Evolutionary conservation across 2,888 invertebrate species (phyloP).

Genomic region (Agonopterix alstromeriana): DNA sequence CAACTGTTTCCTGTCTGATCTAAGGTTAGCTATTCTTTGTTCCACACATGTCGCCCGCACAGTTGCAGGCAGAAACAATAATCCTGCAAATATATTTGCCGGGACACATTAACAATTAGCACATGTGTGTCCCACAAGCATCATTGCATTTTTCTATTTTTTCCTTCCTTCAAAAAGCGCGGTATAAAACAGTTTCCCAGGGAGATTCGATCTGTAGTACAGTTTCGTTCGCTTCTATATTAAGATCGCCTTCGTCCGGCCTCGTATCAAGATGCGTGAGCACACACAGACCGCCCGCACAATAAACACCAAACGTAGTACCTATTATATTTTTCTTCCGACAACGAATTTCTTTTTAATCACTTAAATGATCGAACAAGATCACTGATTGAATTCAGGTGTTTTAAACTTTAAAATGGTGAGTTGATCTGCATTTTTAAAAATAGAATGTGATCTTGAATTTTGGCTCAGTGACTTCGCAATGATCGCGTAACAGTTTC

Average conservation of each 20-base stretch:
- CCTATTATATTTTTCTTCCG: conserved; percentile 67
- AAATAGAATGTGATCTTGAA: conserved; percentile 32
- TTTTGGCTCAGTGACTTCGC: conserved; percentile 13
- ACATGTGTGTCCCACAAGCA: conserved; percentile 35
- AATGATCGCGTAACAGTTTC: conserved; percentile 19
- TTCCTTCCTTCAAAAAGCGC: conserved; percentile 17
- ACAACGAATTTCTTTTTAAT: conserved; percentile 46
- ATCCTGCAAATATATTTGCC: not conserved
- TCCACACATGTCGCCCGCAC: no score
- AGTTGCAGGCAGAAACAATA: no score
- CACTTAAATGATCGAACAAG: conserved; percentile 24
- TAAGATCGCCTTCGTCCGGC: conserved; percentile 62
- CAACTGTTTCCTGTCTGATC: no score
- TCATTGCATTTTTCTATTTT: conserved; percentile 25
- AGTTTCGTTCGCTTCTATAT: conserved; percentile 61
- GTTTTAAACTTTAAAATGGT: not conserved
- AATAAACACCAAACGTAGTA: conserved; percentile 58
- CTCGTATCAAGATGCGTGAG: conserved; percentile 56
- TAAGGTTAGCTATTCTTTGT: no score
- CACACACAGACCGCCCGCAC: conserved; percentile 51
- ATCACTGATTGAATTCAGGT: not conserved
- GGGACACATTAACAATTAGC: conserved; percentile 1
- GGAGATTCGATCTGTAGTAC: conserved; percentile 49
- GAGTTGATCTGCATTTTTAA: not conserved
- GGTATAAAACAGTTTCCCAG: conserved; percentile 57